These are phyloP conservation scores for Aspidiotus rigidus DNA, from an alignment of 2,888 invertebrate species.

Conservation along the genomic window DNA sequence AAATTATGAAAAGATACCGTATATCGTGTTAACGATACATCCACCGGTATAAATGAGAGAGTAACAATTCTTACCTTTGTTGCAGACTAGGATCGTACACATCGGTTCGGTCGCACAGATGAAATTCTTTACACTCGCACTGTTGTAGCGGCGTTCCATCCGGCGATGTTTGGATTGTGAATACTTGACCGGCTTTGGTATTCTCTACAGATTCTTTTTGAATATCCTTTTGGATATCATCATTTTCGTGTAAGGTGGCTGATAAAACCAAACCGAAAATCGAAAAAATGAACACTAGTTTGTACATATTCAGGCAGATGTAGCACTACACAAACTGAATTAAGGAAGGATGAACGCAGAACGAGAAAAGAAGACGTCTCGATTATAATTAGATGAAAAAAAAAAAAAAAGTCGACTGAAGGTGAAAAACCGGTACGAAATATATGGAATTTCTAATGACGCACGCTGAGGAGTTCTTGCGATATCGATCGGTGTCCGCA, in stretches of 20 bases:
- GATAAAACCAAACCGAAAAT: not conserved
- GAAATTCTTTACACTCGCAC: not conserved
- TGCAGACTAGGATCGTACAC: not conserved
- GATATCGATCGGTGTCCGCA: not conserved
- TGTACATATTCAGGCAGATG: not conserved
- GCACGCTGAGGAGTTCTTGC: not conserved
- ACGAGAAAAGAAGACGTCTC: too few species aligned
- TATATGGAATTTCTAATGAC: slow-evolving; percentile 2
- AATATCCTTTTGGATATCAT: too few species aligned
- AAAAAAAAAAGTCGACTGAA: too few species aligned
- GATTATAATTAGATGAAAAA: too few species aligned
- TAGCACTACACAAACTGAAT: too few species aligned
- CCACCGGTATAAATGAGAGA: too few species aligned
- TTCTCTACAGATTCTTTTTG: too few species aligned
- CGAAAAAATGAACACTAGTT: not conserved
- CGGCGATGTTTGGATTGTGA: not conserved
- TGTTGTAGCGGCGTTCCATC: not conserved
- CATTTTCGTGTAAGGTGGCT: not conserved
- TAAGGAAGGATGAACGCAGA: too few species aligned
- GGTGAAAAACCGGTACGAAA: not conserved
- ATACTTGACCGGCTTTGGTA: not conserved
- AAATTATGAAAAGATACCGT: too few species aligned
- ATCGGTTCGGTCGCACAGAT: not conserved
- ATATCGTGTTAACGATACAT: too few species aligned
- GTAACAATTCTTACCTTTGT: too few species aligned